A percentile compares a stretch with the other conserved stretches of the same genome.
phyloP scores from a whole-genome alignment of 2,888 invertebrate species.

The Yponomeuta cagnagella region DNA sequence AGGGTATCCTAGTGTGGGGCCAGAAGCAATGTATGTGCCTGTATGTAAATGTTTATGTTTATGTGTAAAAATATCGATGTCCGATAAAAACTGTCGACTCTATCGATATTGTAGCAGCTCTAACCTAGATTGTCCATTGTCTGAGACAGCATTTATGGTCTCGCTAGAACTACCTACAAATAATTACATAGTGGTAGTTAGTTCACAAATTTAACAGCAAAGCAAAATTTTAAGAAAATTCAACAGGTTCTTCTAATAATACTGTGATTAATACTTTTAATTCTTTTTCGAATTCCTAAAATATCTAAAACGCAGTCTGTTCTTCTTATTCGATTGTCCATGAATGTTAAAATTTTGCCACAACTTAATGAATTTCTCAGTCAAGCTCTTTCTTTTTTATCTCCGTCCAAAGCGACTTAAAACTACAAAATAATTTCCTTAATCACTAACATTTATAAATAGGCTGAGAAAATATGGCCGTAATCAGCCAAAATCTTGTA shows the following conservation, averaged over 20 bases:
- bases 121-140: background rate
- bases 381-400: background rate
- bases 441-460: background rate
- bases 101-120: slow-evolving; percentile 31
- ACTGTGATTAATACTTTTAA: slow-evolving; percentile 11
- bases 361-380: background rate
- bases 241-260: slow-evolving; percentile 16
- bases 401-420: background rate
- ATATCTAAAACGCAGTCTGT: slow-evolving; percentile 1
- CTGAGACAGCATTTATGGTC: slow-evolving; percentile 24
- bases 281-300: background rate
- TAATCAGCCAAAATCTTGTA: background rate
- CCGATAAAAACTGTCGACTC: slow-evolving; percentile 15
- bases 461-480: background rate
- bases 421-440: background rate
- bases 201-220: slow-evolving; percentile 7
- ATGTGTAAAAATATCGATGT: slow-evolving; percentile 27
- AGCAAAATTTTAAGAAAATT: slow-evolving; percentile 16
- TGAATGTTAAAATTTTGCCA: background rate
- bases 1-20: too few relatives aligned
- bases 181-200: background rate
- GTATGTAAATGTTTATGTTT: too few relatives aligned
- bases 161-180: slow-evolving; percentile 26
- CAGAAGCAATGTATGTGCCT: too few relatives aligned
- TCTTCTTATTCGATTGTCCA: background rate